Evolutionary conservation across 2,888 invertebrate species (phyloP), one percentile per base, ranked within the genome.

Genomic region (Cylindroiulus punctatus): DNA sequence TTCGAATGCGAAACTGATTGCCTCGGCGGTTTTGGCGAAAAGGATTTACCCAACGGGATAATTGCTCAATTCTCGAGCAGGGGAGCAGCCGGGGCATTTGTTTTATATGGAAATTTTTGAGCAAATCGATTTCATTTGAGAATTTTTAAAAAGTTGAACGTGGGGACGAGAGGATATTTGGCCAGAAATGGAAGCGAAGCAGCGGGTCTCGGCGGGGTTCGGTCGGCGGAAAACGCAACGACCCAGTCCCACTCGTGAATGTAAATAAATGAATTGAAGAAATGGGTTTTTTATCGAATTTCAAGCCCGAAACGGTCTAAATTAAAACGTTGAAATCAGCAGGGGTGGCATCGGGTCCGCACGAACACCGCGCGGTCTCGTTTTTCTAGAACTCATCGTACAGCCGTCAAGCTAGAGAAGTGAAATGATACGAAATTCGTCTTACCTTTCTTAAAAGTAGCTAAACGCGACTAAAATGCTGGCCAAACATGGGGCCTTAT

Each of bases 401-500:
- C 65, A 65, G 26, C 10, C 26, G 65, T 26, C 65, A 65, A 65
- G 65, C 65, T n/a, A 65, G 65, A 4, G 26, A 8, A 65, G 65
- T 65, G 26, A 65, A 26, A 65, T n/a, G 65, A 22, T 0, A 65
- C 12, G 10, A 65, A 65, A 65, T 26, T 26, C 0, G 26, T 65
- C 65, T 65, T 65, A 65, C 65, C 65, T 65, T 65, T 19, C 26
- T 65, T 65, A 65, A 65, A 65, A 65, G 65, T 26, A 65, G 65
- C 26, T 65, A 26, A 65, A 57, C 8, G 26, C 12, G 65, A 26
- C 65, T 65, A 26, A 65, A 65, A 65, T 26, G 65, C 65, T 65
- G 65, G 65, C 65, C 65, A 65, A 65, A 65, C 65, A 65, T 65
- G 65, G 65, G 65, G 65, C 65, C 65, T 65, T 65, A 65, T 65